Conservation (phyloP, 92 coral and sea anemone species). For the Hydrozoanthus gracilis region DNA sequence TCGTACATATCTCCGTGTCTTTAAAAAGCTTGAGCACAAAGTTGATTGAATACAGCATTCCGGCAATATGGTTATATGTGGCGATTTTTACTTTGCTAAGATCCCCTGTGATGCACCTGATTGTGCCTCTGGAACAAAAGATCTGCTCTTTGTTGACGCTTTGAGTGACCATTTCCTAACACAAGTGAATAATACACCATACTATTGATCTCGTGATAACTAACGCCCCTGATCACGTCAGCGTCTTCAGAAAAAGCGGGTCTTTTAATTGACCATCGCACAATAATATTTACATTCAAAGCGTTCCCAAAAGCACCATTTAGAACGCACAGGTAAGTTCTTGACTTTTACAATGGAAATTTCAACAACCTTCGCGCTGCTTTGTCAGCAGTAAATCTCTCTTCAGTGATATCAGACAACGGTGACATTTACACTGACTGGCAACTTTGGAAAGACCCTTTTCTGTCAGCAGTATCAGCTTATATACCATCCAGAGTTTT, state of each 20-base stretch:
- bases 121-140: conserved; percentile 43
- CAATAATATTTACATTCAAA: conserved; percentile 47
- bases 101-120: conserved; percentile 59
- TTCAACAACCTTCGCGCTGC: conserved; percentile 39
- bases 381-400: conserved; percentile 39
- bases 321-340: conserved; percentile 49
- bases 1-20: no score
- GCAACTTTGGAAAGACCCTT: conserved; percentile 63
- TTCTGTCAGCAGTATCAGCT: conserved; percentile 57
- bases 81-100: conserved; percentile 58
- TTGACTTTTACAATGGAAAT: conserved; percentile 55
- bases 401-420: conserved; percentile 32
- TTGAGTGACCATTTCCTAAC: conserved; percentile 55
- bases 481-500: conserved; percentile 52
- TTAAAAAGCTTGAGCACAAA: no score
- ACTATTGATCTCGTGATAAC: conserved; percentile 62
- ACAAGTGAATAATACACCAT: conserved; percentile 57
- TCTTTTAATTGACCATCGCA: conserved; percentile 54
- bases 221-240: conserved; percentile 53
- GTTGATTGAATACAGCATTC: no score
- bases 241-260: conserved; percentile 43
- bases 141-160: no score
- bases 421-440: conserved; percentile 55
- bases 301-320: conserved; percentile 48
- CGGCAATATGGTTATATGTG: conserved; percentile 56